A percentile compares a stretch with the other conserved stretches of the same genome.
phyloP scores from a whole-genome alignment of 2,113 vertebrate species.

The Rallus limicola region DNA sequence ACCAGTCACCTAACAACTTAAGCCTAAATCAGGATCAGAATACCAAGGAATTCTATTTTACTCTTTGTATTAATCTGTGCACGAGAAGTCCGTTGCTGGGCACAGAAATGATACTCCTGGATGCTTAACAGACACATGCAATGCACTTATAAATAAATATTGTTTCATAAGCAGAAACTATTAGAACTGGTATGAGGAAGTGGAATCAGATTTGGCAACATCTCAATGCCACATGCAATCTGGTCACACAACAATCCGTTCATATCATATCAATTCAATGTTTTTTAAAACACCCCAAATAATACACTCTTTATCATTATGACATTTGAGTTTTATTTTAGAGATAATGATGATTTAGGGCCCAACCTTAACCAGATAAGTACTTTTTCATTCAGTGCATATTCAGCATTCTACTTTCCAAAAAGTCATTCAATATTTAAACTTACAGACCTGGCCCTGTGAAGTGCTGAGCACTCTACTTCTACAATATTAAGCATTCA shows the following conservation, averaged over 20 bases:
- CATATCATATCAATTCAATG: neutral
- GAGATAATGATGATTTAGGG: neutral
- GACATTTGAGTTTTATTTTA: neutral
- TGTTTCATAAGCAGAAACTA: slow-evolving; percentile 67
- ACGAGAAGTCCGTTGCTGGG: neutral
- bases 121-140: slow-evolving; percentile 15
- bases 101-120: neutral
- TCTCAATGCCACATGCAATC: slow-evolving; percentile 23
- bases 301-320: neutral
- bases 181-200: slow-evolving; percentile 61
- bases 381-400: neutral
- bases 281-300: neutral
- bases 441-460: neutral
- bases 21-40: neutral
- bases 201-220: slow-evolving; percentile 39
- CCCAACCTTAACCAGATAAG: neutral
- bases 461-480: neutral
- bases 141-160: slow-evolving; percentile 51
- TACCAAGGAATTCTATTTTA: neutral
- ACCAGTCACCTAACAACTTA: neutral
- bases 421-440: neutral
- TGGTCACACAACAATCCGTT: neutral
- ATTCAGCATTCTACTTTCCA: neutral
- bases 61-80: neutral
- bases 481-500: neutral